Evolutionary conservation across 2,888 invertebrate genomes (phyloP).

Genomic region (Alloscopus bannaensis): DNA sequence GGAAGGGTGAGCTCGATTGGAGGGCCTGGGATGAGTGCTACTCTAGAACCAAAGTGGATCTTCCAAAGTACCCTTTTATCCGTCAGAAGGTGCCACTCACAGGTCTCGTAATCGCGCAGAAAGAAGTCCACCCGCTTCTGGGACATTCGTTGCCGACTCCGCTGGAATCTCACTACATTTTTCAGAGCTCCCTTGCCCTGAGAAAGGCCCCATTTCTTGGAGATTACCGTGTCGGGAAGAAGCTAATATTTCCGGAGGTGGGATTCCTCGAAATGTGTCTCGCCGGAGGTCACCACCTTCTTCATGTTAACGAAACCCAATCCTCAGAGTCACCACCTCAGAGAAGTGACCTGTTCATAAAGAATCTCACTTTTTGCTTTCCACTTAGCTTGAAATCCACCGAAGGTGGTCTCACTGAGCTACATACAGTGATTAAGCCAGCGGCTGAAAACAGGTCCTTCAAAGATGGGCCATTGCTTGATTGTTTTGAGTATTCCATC

Average conservation of each 20-base stretch:
- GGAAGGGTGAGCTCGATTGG: slow-evolving; percentile 59
- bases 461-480: too few species aligned
- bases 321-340: too few species aligned
- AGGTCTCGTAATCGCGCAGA: too few species aligned
- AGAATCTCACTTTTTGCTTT: too few species aligned
- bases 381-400: too few species aligned
- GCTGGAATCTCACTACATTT: slow-evolving; percentile 31
- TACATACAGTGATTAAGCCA: too few species aligned
- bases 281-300: slow-evolving; percentile 38
- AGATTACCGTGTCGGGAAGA: slow-evolving; percentile 50
- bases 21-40: slow-evolving; percentile 41
- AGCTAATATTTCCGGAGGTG: slow-evolving; percentile 58
- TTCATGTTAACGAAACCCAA: too few species aligned
- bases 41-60: slow-evolving; percentile 22
- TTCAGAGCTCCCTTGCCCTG: slow-evolving; percentile 6
- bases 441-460: too few species aligned
- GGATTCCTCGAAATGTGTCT: slow-evolving; percentile 51
- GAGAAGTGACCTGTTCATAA: too few species aligned
- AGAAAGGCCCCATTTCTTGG: slow-evolving; percentile 2
- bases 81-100: slow-evolving; percentile 58
- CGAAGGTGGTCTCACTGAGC: too few species aligned
- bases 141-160: slow-evolving; percentile 51
- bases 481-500: too few species aligned
- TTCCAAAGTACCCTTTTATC: slow-evolving; percentile 60
- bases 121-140: slow-evolving; percentile 51